Evolutionary conservation across 2,888 invertebrate species (phyloP).

Genomic region (Eupithecia vulgata): DNA sequence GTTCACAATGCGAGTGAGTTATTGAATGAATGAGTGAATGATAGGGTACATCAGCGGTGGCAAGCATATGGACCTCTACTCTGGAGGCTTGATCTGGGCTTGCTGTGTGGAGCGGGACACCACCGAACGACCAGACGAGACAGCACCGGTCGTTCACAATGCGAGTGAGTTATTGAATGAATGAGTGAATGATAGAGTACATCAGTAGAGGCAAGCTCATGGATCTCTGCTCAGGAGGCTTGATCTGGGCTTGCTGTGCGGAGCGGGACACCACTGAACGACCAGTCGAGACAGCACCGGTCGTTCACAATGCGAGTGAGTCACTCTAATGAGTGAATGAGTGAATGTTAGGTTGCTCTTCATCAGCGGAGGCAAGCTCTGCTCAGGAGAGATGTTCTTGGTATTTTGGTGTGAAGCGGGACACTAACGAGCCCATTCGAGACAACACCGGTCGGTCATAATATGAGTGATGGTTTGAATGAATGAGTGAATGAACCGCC

Average conservation of each 20-base stretch:
- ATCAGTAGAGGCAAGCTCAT: neutral
- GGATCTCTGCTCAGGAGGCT: constrained; percentile 89
- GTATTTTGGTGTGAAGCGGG: constrained; percentile 95
- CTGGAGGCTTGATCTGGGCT: constrained; percentile 97
- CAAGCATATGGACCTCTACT: constrained; percentile 92
- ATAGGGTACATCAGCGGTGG: constrained; percentile 59
- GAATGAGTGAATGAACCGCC: neutral
- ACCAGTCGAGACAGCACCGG: neutral
- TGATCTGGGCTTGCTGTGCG: constrained; percentile 72
- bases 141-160: constrained; percentile 89
- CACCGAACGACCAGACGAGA: constrained; percentile 82
- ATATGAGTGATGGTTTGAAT: constrained; percentile 92
- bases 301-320: neutral
- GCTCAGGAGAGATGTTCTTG: constrained; percentile 97
- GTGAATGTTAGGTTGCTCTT: neutral
- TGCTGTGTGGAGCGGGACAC: constrained; percentile 93
- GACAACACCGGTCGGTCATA: constrained; percentile 88
- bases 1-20: constrained; percentile 95
- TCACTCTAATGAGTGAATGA: neutral
- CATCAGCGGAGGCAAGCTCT: constrained; percentile 89
- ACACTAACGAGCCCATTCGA: constrained; percentile 84
- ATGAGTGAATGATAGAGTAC: neutral
- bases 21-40: constrained; percentile 1
- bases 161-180: constrained; percentile 88
- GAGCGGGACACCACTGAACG: neutral